Evolutionary conservation across 2,888 invertebrate species (phyloP), one percentile per base, ranked within the genome.

Genomic region (Heliconius charithonia): DNA sequence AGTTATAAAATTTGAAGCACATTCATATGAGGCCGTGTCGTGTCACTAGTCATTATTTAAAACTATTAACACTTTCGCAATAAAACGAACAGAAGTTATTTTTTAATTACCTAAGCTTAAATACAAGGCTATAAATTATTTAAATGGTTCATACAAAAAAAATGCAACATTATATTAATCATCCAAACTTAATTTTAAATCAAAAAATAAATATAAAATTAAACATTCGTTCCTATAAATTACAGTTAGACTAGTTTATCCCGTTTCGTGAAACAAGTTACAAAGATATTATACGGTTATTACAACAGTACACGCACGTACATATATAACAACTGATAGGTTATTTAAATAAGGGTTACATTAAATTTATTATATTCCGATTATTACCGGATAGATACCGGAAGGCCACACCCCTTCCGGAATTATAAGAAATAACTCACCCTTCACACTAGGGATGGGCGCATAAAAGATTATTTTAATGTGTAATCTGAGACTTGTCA

Each of bases 381-480:
- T 90, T 89, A 88, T 86, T 83, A 86, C 85, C 87, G 90, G 89
- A 86, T 85, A 90, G 89, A 86, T 85, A 90, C 90, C 88, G 87
- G 88, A 87, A 86, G 85, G 88, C 92, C 93, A 92, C 94, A 93
- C 94, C 94, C 91, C 92, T 94, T 95, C 94, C 93, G 90, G 86
- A 83, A 80, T 82, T 83, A 85, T 85, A 80, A 86, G 87, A 87
- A 83, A 86, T 89, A 92, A 91, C 94, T 78, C 74, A 79, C 76
- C 78, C 75, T 65, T 88, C 88, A 86, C 81, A 69, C 70, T 81
- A 87, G 86, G 86, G 84, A 85, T 85, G 84, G 82, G 82, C 79
- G 82, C 70, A 77, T 73, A 75, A 78, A 75, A 78, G 77, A 82
- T 80, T 82, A 80, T 80, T 77, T 74, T 79, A 81, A 81, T 79